Conservation (phyloP, 2,797 vertebrate genomes). For the Emydoidea blandingii region DNA sequence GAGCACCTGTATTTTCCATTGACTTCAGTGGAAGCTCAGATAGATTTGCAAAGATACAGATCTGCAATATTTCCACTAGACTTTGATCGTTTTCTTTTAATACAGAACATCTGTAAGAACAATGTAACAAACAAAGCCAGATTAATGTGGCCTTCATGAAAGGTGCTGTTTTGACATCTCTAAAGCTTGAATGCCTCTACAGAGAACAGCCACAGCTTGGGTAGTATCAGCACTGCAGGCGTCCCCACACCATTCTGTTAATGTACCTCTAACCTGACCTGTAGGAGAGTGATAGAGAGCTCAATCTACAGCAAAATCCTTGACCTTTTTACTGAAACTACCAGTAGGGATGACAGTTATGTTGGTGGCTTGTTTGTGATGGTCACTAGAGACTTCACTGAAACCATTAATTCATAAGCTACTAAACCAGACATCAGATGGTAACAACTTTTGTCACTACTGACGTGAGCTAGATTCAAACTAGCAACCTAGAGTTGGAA, state of each 20-base stretch:
- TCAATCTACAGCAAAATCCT: neutral
- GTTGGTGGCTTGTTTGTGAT: neutral
- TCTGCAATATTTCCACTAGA: too few relatives aligned
- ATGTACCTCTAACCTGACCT: neutral
- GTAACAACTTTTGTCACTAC: neutral
- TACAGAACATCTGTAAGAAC: too few relatives aligned
- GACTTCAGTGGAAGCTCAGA: too few relatives aligned
- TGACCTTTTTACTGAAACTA: neutral
- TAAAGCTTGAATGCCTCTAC: neutral
- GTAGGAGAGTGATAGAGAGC: neutral
- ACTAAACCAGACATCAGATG: fast-evolving
- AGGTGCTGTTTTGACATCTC: neutral
- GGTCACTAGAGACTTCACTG: neutral
- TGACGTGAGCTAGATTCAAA: neutral
- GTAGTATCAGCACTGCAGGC: neutral
- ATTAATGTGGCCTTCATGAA: neutral
- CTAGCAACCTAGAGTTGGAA: neutral
- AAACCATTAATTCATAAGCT: neutral
- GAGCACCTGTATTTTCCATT: neutral
- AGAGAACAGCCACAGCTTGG: neutral
- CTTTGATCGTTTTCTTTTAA: too few relatives aligned
- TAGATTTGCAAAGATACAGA: too few relatives aligned
- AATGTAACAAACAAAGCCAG: neutral
- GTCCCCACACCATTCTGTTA: neutral
- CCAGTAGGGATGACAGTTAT: neutral